A percentile compares a stretch with the other conserved stretches of the same genome.
These are phyloP conservation scores for Caenorhabditis elegans DNA, from an alignment of 1,140 invertebrate species.

Conservation along the genomic window DNA sequence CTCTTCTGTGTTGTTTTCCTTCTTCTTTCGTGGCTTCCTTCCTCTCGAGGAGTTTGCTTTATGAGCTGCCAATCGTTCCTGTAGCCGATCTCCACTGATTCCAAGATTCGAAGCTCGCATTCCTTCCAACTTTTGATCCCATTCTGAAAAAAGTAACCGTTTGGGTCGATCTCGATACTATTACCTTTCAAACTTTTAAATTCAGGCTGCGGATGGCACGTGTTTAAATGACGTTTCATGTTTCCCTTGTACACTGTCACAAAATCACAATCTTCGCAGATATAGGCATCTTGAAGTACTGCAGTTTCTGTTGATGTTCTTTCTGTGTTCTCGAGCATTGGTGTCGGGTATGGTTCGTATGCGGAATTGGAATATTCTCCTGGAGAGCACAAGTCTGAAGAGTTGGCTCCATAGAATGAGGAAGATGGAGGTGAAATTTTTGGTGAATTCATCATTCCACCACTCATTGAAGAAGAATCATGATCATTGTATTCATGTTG, in stretches of 20 bases:
- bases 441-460: not conserved
- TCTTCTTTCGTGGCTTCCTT: constrained; percentile 31
- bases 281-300: constrained; percentile 51
- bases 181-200: constrained; percentile 30
- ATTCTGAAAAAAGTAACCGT: not conserved
- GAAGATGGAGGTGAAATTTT: not conserved
- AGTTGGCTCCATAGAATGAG: not conserved
- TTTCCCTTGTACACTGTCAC: constrained; percentile 63
- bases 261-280: constrained; percentile 57
- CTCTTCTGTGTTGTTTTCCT: constrained; percentile 1
- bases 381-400: not conserved
- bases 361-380: not conserved
- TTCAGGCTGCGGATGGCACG: constrained; percentile 52
- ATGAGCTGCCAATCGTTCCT: constrained; percentile 22
- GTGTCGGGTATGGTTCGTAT: not conserved
- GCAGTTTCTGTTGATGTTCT: not conserved
- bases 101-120: constrained; percentile 37
- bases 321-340: not conserved
- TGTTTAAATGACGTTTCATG: constrained; percentile 62
- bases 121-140: constrained; percentile 34
- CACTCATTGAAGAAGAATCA: not conserved
- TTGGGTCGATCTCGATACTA: not conserved
- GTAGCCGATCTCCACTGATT: constrained; percentile 31
- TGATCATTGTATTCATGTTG: not conserved
- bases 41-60: constrained; percentile 34